phyloP scores from a whole-genome alignment of 2,797 vertebrate genomes.

The Dermochelys coriacea region DNA sequence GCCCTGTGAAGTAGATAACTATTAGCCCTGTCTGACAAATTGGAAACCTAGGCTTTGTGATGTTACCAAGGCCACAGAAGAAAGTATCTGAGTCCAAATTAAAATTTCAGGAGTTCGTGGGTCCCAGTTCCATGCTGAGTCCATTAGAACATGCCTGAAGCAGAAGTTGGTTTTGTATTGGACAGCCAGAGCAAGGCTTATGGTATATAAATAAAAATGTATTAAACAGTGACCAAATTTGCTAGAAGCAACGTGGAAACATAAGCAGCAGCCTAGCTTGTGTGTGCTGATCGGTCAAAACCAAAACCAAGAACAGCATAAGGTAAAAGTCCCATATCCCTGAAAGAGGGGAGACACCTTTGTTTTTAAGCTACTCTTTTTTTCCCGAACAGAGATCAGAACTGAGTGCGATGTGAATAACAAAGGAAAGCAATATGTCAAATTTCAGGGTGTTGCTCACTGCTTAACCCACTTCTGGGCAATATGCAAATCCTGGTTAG shows the following conservation, averaged over 20 bases:
- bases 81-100: constrained; percentile 19
- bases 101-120: background rate
- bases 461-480: background rate
- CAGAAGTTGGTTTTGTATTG: background rate
- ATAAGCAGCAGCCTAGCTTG: background rate
- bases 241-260: background rate
- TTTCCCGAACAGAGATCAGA: background rate
- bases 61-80: background rate
- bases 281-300: background rate
- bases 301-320: background rate
- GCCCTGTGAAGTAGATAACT: background rate
- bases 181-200: background rate
- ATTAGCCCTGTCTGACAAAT: constrained; percentile 6
- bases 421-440: constrained; percentile 41
- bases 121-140: background rate
- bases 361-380: background rate
- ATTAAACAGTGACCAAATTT: background rate
- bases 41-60: background rate
- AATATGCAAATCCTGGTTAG: background rate
- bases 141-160: background rate
- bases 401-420: background rate
- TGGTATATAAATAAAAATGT: background rate
- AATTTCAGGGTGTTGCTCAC: constrained; percentile 29
- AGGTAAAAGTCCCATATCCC: background rate
- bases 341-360: background rate